Base-by-base conservation (phyloP, 2,113 vertebrate species). In the Syngnathus scovelli region DNA sequence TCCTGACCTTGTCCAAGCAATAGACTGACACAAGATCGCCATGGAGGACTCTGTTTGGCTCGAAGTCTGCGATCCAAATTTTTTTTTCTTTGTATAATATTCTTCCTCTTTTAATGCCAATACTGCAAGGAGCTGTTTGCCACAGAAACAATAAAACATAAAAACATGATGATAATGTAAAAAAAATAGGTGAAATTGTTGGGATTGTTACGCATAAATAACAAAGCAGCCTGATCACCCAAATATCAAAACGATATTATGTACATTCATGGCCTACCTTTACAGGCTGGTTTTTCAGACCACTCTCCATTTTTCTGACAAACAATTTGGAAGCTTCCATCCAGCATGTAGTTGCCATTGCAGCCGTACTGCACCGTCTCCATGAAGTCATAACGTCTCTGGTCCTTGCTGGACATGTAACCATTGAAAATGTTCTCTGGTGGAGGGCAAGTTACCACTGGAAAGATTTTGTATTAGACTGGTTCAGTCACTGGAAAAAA, bases 211-310 rank as follows among this genome's bases (percentile, higher is more conserved):
- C 10, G 21, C 11, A 27, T 33, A 13, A 33, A 56, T 15, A 56
- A 13, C 12, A 27, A 7, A 54, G 12, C 54, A 36, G 6, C 27
- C 27, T 33, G 2, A 33, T 33, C 27, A 33, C 27, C 3, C 27
- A 33, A 33, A 33, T 33, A 33, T 33, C 27, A 33, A 33, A 33
- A 33, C 27, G 27, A 0, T 43, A 41, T 11, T 7, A 7, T 36
- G 33, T 12, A 13, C 16, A 36, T 11, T 56, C 27, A 4, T 11
- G 19, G 21, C 54, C 2, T 79, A 90, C 88, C 81, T 18, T 78
- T 86, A 76, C 88, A 90, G n/a, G 72, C 80, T 52, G 88, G 88
- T 67, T 70, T 83, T 36, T 80, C 68, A 65, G 88, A 88, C 88
- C 88, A 90, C 0, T 48, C 9, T n/a, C 88, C 86, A 60, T 83